Evolutionary conservation across 2,888 invertebrate genomes (phyloP).

Genomic region (Philhelius pedissequus): DNA sequence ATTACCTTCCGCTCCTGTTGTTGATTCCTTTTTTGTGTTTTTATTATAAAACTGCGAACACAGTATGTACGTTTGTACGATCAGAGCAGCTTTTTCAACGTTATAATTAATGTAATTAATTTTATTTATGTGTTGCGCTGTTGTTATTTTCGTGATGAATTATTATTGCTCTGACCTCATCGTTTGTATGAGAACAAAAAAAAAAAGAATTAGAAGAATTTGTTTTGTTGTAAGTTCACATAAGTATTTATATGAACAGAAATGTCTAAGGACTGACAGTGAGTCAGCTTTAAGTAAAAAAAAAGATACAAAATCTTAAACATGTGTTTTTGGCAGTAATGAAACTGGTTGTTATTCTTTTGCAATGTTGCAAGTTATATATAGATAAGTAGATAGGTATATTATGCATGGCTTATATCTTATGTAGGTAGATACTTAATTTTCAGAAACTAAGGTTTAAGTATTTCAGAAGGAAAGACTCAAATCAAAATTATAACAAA

Average conservation of each 20-base stretch:
- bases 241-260: background rate
- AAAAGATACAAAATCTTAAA: background rate
- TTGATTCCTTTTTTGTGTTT: background rate
- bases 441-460: too few relatives aligned
- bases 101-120: slow-evolving; percentile 48
- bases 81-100: slow-evolving; percentile 49
- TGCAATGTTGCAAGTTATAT: too few relatives aligned
- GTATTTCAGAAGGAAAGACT: too few relatives aligned
- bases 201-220: background rate
- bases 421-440: too few relatives aligned
- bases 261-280: background rate
- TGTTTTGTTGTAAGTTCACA: background rate
- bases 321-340: background rate
- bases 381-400: too few relatives aligned
- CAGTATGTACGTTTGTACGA: slow-evolving; percentile 16
- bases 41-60: background rate
- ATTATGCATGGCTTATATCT: too few relatives aligned
- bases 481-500: too few relatives aligned
- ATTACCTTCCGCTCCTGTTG: background rate
- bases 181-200: slow-evolving; percentile 3
- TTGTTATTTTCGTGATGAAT: slow-evolving; percentile 47
- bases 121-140: slow-evolving; percentile 27
- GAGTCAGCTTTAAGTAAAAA: background rate
- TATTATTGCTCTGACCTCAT: slow-evolving; percentile 46
- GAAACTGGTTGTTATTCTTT: too few relatives aligned